Evolutionary conservation across 2,797 vertebrate genomes (phyloP).

Genomic region (Balearica regulorum): DNA sequence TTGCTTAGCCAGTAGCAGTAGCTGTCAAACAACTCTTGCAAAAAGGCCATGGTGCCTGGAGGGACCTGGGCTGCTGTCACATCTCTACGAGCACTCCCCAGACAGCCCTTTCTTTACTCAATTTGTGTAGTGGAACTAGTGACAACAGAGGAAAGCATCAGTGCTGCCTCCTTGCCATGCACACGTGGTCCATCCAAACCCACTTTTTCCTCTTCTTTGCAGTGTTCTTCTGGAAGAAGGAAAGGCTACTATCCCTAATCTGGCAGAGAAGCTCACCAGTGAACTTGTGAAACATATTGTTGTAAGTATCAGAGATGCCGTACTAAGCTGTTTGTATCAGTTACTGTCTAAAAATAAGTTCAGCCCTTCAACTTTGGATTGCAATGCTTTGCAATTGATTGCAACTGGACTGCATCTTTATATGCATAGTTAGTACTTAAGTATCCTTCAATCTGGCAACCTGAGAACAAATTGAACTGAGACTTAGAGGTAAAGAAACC

Average conservation of each 20-base stretch:
- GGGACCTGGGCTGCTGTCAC: neutral
- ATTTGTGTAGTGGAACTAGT: neutral
- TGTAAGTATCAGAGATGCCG: slow-evolving; percentile 65
- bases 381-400: neutral
- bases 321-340: neutral
- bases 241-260: slow-evolving; percentile 78
- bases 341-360: neutral
- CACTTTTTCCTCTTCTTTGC: neutral
- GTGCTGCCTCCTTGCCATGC: neutral
- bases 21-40: neutral
- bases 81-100: neutral
- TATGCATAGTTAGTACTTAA: neutral
- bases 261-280: slow-evolving; percentile 84
- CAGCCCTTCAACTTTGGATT: neutral
- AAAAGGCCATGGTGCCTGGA: neutral
- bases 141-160: neutral
- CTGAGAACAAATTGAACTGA: neutral
- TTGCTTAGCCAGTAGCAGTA: neutral
- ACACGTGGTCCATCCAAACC: neutral
- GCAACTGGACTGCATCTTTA: neutral
- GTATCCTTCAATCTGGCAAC: neutral
- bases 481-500: neutral
- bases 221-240: slow-evolving; percentile 77
- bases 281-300: slow-evolving; percentile 86
- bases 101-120: neutral